Conservation (phyloP, 2,888 invertebrate genomes). For the Julus scandinavius region DNA sequence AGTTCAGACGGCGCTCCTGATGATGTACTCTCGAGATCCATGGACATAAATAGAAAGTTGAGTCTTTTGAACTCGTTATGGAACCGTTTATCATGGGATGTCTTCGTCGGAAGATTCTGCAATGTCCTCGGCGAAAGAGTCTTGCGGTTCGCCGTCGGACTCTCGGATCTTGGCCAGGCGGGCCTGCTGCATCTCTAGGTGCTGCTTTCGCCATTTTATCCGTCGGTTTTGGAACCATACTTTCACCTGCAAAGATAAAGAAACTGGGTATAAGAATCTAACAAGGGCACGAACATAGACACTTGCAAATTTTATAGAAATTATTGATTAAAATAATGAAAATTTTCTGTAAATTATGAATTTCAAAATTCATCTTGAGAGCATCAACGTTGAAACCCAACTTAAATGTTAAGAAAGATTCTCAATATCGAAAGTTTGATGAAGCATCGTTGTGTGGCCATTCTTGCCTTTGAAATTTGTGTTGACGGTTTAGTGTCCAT, state of each 20-base stretch:
- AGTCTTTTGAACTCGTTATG: neutral
- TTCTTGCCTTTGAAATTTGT: too few relatives aligned
- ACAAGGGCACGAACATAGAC: too few relatives aligned
- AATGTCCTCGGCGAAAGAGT: neutral
- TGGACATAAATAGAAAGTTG: neutral
- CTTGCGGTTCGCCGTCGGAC: slow-evolving; percentile 62
- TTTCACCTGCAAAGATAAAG: slow-evolving; percentile 74
- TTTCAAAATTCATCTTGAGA: too few relatives aligned
- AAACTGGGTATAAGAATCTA: slow-evolving; percentile 38
- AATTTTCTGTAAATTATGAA: too few relatives aligned
- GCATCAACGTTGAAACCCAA: too few relatives aligned
- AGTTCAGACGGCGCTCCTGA: neutral
- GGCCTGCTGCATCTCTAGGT: slow-evolving; percentile 90
- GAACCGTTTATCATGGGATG: neutral
- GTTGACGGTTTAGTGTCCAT: too few relatives aligned
- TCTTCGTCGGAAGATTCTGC: neutral
- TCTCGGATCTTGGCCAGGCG: slow-evolving; percentile 75
- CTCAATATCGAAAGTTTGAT: too few relatives aligned
- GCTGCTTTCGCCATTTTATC: slow-evolving; percentile 96
- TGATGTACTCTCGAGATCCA: neutral
- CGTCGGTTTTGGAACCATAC: slow-evolving; percentile 94
- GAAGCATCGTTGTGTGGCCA: too few relatives aligned
- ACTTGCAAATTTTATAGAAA: too few relatives aligned
- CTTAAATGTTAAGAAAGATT: too few relatives aligned
- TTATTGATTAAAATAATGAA: too few relatives aligned